A percentile compares a stretch with the other conserved stretches of the same genome.
Conservation (phyloP, 2,797 vertebrate species). For the Hydrolagus colliei region DNA sequence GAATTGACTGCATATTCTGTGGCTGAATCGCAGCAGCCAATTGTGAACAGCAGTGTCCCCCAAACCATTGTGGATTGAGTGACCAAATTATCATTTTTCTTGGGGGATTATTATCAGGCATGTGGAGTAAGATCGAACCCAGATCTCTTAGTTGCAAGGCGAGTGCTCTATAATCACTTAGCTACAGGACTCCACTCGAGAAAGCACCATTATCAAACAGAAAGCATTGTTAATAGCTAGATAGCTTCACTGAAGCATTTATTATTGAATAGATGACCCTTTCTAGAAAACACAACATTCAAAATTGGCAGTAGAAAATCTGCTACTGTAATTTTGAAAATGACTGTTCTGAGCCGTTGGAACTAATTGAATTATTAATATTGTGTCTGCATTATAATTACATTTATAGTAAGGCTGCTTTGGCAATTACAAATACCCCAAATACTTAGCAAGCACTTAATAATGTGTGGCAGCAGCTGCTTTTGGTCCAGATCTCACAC, state of each 20-base stretch:
- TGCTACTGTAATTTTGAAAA: not conserved
- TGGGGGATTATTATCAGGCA: too few species aligned
- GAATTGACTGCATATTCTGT: too few species aligned
- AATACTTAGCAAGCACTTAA: not conserved
- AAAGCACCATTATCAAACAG: not conserved
- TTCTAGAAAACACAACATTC: not conserved
- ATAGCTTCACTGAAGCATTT: not conserved
- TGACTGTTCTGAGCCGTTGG: not conserved
- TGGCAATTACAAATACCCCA: not conserved
- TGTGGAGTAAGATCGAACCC: too few species aligned
- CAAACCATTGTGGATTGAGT: too few species aligned
- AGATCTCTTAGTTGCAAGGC: too few species aligned
- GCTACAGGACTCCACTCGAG: too few species aligned
- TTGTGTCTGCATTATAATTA: constrained; percentile 3
- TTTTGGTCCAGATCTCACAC: not conserved
- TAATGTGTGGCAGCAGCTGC: not conserved
- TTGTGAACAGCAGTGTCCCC: too few species aligned
- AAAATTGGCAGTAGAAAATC: not conserved
- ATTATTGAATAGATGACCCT: not conserved
- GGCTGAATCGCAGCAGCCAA: too few species aligned
- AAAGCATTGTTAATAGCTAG: not conserved
- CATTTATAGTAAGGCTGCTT: not conserved
- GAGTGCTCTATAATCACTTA: too few species aligned
- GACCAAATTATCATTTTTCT: too few species aligned
- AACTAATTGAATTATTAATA: constrained; percentile 12